These are phyloP conservation scores for Orthonyx spaldingii DNA, from an alignment of 2,113 vertebrate genomes.

Conservation along the genomic window DNA sequence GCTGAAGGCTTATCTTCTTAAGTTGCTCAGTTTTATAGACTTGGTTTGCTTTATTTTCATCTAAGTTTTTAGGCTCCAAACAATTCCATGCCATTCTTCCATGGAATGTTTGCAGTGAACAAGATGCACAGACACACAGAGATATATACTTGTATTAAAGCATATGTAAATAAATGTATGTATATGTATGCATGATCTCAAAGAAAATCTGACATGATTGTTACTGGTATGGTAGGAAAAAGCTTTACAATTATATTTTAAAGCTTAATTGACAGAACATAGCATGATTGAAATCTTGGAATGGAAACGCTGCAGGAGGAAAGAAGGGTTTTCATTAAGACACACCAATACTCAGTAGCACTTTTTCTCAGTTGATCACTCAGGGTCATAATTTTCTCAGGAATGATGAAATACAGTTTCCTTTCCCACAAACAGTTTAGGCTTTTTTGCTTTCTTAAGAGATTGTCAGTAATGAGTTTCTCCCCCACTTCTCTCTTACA, in stretches of 20 bases:
- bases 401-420: background rate
- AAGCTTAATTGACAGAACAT: background rate
- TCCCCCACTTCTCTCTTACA: background rate
- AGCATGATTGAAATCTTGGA: background rate
- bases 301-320: background rate
- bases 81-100: background rate
- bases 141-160: background rate
- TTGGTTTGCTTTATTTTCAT: slow-evolving; percentile 25
- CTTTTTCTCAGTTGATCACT: background rate
- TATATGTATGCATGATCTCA: background rate
- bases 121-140: background rate
- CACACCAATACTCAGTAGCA: background rate
- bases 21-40: background rate
- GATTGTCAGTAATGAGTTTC: background rate
- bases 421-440: background rate
- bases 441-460: background rate
- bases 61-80: background rate
- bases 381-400: background rate
- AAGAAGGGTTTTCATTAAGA: background rate
- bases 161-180: rapidly evolving
- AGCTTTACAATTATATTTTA: background rate
- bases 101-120: background rate
- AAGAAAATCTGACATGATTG: background rate
- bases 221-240: background rate
- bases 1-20: slow-evolving; percentile 28